Conservation (phyloP, 2,888 invertebrate species). For the Drosophila falleni region DNA sequence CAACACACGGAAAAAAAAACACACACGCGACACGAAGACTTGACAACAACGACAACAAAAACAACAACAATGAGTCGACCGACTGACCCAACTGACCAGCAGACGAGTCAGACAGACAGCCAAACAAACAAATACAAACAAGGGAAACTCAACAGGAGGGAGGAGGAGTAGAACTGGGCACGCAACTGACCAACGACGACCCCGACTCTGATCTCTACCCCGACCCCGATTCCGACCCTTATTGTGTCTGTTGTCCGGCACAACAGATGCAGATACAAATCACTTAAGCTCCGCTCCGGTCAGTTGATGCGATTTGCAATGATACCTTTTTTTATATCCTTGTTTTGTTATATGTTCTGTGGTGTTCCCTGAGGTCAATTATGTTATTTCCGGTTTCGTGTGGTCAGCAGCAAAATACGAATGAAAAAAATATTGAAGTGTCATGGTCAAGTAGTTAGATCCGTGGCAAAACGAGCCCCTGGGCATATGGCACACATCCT, state of each 20-base stretch:
- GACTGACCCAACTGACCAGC: slow-evolving; percentile 61
- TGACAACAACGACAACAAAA: slow-evolving; percentile 24
- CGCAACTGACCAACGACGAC: slow-evolving; percentile 53
- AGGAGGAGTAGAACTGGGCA: slow-evolving; percentile 8
- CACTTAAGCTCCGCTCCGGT: slow-evolving; percentile 67
- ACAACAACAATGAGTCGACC: slow-evolving; percentile 46
- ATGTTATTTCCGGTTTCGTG: slow-evolving; percentile 76
- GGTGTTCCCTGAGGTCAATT: slow-evolving; percentile 76
- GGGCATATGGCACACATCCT: slow-evolving; percentile 42
- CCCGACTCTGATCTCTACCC: not conserved
- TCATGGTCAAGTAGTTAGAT: slow-evolving; percentile 69
- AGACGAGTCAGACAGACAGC: slow-evolving; percentile 18
- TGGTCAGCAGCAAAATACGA: slow-evolving; percentile 43
- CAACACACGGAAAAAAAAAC: slow-evolving; percentile 14
- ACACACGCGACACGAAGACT: slow-evolving; percentile 67
- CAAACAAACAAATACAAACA: slow-evolving; percentile 17
- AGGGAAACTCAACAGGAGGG: slow-evolving; percentile 29
- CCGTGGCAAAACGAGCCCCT: slow-evolving; percentile 56
- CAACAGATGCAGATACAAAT: slow-evolving; percentile 72
- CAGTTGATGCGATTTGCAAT: slow-evolving; percentile 79
- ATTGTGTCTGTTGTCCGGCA: slow-evolving; percentile 55
- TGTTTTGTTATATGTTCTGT: slow-evolving; percentile 2
- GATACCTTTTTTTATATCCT: slow-evolving; percentile 56
- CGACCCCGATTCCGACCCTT: slow-evolving; percentile 6
- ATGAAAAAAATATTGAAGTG: slow-evolving; percentile 47